Percentiles rank a stretch among this genome's conserved stretches.
phyloP scores from a whole-genome alignment of 2,888 invertebrate species.

The Heliconius erato region DNA sequence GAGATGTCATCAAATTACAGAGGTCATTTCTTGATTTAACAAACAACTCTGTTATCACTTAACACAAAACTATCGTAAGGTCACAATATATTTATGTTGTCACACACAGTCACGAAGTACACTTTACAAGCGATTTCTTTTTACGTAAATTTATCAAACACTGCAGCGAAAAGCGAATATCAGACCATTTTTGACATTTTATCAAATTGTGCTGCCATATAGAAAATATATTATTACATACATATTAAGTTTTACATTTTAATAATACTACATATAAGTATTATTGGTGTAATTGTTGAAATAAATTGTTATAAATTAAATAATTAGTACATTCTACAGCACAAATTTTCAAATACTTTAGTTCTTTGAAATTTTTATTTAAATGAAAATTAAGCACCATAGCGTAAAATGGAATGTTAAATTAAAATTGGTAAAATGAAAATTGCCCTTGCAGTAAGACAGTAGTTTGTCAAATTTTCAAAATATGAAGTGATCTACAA shows the following conservation, averaged over 20 bases:
- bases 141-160: conserved; percentile 64
- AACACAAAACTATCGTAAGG: conserved; percentile 58
- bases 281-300: neutral
- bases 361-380: neutral
- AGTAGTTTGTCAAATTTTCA: conserved; percentile 69
- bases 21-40: conserved; percentile 48
- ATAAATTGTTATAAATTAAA: neutral
- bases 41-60: conserved; percentile 53
- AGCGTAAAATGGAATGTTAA: conserved; percentile 44
- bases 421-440: conserved; percentile 58
- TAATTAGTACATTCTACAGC: neutral
- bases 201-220: conserved; percentile 50
- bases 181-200: conserved; percentile 73
- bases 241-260: too few species aligned
- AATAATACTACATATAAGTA: too few species aligned
- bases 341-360: neutral
- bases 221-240: neutral
- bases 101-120: conserved; percentile 36
- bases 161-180: conserved; percentile 59
- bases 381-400: neutral
- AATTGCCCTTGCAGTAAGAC: conserved; percentile 65
- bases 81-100: conserved; percentile 54
- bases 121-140: conserved; percentile 61
- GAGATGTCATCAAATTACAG: conserved; percentile 47
- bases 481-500: conserved; percentile 78